A percentile compares a stretch with the other conserved stretches of the same genome.
phyloP scores from a whole-genome alignment of 1,140 invertebrate species.

The Drosophila dunni region DNA sequence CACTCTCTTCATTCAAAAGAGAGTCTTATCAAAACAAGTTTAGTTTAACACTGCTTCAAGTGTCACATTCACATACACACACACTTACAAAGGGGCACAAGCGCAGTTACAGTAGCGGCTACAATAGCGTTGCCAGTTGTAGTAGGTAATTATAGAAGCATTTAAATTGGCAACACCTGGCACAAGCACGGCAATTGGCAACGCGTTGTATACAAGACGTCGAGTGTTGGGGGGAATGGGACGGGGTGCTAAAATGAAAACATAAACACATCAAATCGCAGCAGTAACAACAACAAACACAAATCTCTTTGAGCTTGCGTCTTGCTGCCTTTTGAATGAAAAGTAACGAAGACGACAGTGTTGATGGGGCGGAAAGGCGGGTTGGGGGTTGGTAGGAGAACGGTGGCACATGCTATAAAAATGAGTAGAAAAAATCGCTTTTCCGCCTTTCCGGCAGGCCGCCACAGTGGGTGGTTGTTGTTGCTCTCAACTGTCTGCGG shows the following conservation, averaged over 20 bases:
- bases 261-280: slow-evolving; percentile 77
- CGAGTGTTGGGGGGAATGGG: not conserved
- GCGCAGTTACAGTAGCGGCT: slow-evolving; percentile 12
- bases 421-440: slow-evolving; percentile 80
- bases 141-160: slow-evolving; percentile 63
- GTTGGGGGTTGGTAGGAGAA: slow-evolving; percentile 19
- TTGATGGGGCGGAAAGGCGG: not conserved
- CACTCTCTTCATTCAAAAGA: not conserved
- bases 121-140: slow-evolving; percentile 24
- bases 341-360: slow-evolving; percentile 39
- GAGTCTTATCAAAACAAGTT: slow-evolving; percentile 50
- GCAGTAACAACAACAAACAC: slow-evolving; percentile 53
- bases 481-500: slow-evolving; percentile 26
- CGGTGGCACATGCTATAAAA: slow-evolving; percentile 55
- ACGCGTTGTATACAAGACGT: slow-evolving; percentile 7
- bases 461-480: slow-evolving; percentile 32
- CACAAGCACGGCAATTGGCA: slow-evolving; percentile 60
- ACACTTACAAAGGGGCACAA: no score
- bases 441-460: slow-evolving; percentile 56
- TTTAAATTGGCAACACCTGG: slow-evolving; percentile 81
- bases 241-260: slow-evolving; percentile 38
- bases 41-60: not conserved
- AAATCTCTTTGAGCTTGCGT: slow-evolving; percentile 68
- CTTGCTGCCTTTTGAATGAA: slow-evolving; percentile 33
- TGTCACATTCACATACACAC: not conserved